A percentile compares a stretch with the other conserved stretches of the same genome.
Conservation (phyloP, 1,140 invertebrate genomes). For the Drosophila dunni region DNA sequence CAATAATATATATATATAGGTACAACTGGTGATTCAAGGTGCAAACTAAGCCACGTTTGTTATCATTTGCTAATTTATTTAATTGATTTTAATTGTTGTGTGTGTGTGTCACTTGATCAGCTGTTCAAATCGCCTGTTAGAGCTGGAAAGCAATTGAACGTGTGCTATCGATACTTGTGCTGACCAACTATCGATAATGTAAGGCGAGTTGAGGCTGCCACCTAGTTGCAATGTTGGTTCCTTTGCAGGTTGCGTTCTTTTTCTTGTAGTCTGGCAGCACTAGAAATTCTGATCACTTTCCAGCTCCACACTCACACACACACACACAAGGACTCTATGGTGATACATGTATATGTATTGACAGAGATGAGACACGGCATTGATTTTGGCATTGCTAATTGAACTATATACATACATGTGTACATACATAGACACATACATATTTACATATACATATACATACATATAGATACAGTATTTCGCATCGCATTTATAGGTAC, state of each 20-base stretch:
- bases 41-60: slow-evolving; percentile 63
- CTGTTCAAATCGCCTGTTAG: slow-evolving; percentile 6
- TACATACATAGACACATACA: slow-evolving; percentile 33
- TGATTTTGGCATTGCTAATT: slow-evolving; percentile 8
- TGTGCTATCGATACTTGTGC: neutral
- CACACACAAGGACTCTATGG: neutral
- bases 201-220: too few species aligned
- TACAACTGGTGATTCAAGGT: slow-evolving; percentile 41
- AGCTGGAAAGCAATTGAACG: slow-evolving; percentile 4
- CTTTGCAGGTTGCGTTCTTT: too few species aligned
- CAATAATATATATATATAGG: slow-evolving; percentile 5
- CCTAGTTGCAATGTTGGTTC: too few species aligned
- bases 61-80: slow-evolving; percentile 23
- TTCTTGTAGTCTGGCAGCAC: neutral
- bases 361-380: slow-evolving; percentile 17
- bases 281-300: neutral
- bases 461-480: slow-evolving; percentile 2
- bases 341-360: slow-evolving; percentile 6
- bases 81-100: slow-evolving; percentile 3
- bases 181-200: too few species aligned
- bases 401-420: slow-evolving; percentile 17
- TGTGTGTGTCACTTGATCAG: slow-evolving; percentile 9
- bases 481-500: too few species aligned
- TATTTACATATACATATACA: slow-evolving; percentile 28
- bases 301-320: slow-evolving; percentile 5